These are phyloP conservation scores for Phrynosoma blainvillii DNA, from an alignment of 2,113 vertebrate species.

Conservation along the genomic window DNA sequence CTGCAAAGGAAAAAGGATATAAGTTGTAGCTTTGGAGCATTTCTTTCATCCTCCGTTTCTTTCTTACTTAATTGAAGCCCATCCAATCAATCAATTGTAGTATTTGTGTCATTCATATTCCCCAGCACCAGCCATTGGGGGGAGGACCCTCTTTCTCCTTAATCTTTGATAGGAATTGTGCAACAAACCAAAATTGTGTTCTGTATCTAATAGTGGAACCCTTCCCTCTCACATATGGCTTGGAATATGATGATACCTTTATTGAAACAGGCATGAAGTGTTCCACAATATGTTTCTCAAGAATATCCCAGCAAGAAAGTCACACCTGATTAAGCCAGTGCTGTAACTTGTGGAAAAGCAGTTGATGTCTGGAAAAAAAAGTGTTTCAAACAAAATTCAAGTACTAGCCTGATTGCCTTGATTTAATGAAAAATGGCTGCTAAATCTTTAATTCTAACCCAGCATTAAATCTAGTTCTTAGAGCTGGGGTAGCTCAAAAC, in stretches of 20 bases:
- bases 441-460: constrained; percentile 66
- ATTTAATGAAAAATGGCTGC: constrained; percentile 68
- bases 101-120: background rate
- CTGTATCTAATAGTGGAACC: background rate
- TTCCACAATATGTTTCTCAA: constrained; percentile 37
- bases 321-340: constrained; percentile 45
- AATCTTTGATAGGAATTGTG: background rate
- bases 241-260: constrained; percentile 16
- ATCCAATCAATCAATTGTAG: constrained; percentile 1
- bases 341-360: constrained; percentile 51
- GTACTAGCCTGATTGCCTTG: constrained; percentile 63
- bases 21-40: background rate
- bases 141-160: background rate
- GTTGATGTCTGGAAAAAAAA: constrained; percentile 17
- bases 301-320: constrained; percentile 44
- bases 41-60: background rate
- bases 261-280: constrained; percentile 15
- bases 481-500: background rate
- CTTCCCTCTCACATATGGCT: background rate
- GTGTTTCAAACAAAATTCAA: constrained; percentile 57
- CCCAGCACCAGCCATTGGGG: background rate
- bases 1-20: background rate
- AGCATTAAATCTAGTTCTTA: background rate
- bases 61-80: constrained; percentile 1
- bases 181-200: background rate